These are phyloP conservation scores for Omphaloscelis lunosa DNA, from an alignment of 2,888 invertebrate species.

Conservation along the genomic window DNA sequence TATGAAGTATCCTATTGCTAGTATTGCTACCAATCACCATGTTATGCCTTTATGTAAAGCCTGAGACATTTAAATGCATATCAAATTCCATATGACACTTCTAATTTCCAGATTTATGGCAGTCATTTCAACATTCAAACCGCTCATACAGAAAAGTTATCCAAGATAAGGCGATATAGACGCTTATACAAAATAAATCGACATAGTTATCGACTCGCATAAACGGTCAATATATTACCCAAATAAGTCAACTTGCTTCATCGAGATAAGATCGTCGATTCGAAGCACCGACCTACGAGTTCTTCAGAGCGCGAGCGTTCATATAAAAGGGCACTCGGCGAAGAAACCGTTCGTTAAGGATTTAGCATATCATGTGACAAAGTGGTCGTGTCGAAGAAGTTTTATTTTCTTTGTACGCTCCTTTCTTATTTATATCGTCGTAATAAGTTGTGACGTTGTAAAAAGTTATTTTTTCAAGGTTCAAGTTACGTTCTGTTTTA, in stretches of 20 bases:
- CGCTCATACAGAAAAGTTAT: neutral
- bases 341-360: conserved; percentile 52
- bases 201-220: conserved; percentile 4
- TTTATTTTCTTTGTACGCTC: conserved; percentile 49
- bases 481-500: conserved; percentile 45
- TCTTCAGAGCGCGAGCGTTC: conserved; percentile 33
- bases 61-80: neutral
- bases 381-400: conserved; percentile 45
- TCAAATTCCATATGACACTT: neutral
- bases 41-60: neutral
- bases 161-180: neutral
- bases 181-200: conserved; percentile 16
- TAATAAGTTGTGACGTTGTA: conserved; percentile 49
- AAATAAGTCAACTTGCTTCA: conserved; percentile 33
- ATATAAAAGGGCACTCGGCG: conserved; percentile 41
- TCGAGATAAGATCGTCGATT: conserved; percentile 48
- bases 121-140: neutral
- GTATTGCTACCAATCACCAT: neutral
- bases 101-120: neutral
- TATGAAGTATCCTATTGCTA: too few species aligned
- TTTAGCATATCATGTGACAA: conserved; percentile 58
- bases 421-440: conserved; percentile 51
- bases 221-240: conserved; percentile 30
- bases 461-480: conserved; percentile 40
- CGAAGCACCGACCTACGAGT: conserved; percentile 19